Evolutionary conservation across 1,140 invertebrate species (phyloP), one percentile per base, ranked within the genome.

Genomic region (Saccostrea cuccullata): DNA sequence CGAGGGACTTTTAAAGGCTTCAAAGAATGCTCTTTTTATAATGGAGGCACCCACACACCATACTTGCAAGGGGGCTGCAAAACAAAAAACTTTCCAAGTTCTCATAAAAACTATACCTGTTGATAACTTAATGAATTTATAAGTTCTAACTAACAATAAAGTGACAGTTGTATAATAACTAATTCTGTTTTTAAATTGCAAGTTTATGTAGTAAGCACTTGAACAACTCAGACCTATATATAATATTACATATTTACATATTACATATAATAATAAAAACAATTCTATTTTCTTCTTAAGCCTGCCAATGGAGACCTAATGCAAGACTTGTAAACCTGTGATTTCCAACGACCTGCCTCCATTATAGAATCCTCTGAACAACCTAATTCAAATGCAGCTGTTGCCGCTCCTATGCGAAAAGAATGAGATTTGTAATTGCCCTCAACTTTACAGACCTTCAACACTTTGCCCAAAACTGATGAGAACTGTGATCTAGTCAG

Each of bases 321-420:
- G 70, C 67, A 87, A 40, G 5, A 47, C 26, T 56, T 55, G 55
- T 55, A 84, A 26, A 85, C 82, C 15, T 87, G 12, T 8, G 89
- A 89, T 47, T 87, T 77, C 89, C 89, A 89, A 56, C 86, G 82
- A 23, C 86, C 86, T 83, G 82, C 82, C 58, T 55, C 60, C 83
- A 36, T 58, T 60, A 87, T 89, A 13, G 36, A 40, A 70, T 85
- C 64, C 5, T 89, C 82, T 36, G 85, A 84, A 82, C 55, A 73
- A n/a, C 89, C 89, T 20, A n/a, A 23, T 5, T 17, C 26, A 40
- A 83, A 26, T 17, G 83, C 86, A 30, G 12, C 12, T 15, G 89
- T 89, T 40, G 85, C 88, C 1, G 88, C 85, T 2, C 85, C 85
- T 26, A 86, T 89, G 2, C 88, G 15, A 82, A 89, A 85, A 4